Percentiles rank a stretch among this genome's conserved stretches.
Conservation (phyloP, 2,888 invertebrate species). For the Melanchra persicariae region DNA sequence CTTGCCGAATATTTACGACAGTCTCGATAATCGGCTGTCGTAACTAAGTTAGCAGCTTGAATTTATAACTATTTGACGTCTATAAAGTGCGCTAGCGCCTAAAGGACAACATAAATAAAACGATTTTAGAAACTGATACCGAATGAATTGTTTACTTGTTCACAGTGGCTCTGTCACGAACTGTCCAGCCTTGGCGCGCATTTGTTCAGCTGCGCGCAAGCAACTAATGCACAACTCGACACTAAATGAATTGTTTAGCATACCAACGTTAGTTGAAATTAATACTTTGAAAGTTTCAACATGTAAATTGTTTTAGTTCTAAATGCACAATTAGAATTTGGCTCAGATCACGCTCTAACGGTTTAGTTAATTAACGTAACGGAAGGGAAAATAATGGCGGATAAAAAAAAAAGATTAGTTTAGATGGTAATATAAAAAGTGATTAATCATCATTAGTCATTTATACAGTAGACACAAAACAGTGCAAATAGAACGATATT, state of each 20-base stretch:
- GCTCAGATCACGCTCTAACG: conserved; percentile 54
- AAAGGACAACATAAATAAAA: conserved; percentile 66
- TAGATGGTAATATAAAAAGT: conserved; percentile 40
- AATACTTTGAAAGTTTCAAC: conserved; percentile 58
- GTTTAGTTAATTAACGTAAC: conserved; percentile 57
- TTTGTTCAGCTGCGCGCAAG: conserved; percentile 79
- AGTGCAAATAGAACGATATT: conserved; percentile 10
- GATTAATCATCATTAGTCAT: conserved; percentile 45
- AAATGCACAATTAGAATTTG: conserved; percentile 49
- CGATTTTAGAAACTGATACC: conserved; percentile 65
- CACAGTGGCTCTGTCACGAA: conserved; percentile 69
- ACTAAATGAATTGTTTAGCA: conserved; percentile 66
- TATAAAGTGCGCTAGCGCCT: conserved; percentile 57
- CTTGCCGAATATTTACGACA: conserved; percentile 53
- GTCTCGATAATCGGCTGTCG: conserved; percentile 43
- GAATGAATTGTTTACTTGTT: conserved; percentile 67
- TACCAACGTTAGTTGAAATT: conserved; percentile 59
- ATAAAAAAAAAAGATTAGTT: conserved; percentile 41
- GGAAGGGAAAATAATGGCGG: conserved; percentile 55
- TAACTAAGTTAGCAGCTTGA: conserved; percentile 47
- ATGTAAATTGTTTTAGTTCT: conserved; percentile 41
- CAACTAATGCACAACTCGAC: conserved; percentile 61
- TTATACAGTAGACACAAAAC: conserved; percentile 25
- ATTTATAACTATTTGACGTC: conserved; percentile 54
- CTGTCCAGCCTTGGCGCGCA: conserved; percentile 77